Evolutionary conservation across 1,140 invertebrate species (phyloP).

Genomic region (Leptinotarsa defecta): DNA sequence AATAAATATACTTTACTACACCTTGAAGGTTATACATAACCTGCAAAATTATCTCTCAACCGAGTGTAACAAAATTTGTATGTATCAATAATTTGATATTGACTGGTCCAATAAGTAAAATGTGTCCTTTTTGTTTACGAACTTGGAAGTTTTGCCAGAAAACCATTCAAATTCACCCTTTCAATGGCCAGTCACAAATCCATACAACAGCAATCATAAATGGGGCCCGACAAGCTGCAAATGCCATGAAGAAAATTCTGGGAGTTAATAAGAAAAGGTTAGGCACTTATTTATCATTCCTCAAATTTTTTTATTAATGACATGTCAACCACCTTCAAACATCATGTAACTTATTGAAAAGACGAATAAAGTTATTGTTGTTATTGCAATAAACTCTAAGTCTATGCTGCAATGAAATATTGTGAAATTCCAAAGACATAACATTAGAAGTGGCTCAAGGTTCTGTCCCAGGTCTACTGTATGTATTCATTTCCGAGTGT

Average conservation of each 20-base stretch:
- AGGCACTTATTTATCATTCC: background rate
- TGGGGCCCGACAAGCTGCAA: slow-evolving; percentile 22
- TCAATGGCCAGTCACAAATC: slow-evolving; percentile 1
- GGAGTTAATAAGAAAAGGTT: slow-evolving; percentile 36
- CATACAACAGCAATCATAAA: slow-evolving; percentile 5
- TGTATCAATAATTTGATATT: no score
- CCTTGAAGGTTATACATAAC: no score
- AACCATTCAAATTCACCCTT: background rate
- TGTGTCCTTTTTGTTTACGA: background rate
- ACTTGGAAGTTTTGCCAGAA: background rate
- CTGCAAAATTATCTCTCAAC: no score
- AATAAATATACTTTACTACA: no score
- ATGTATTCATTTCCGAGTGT: no score
- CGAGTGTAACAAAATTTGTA: no score
- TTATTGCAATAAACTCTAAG: background rate
- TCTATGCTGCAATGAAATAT: no score
- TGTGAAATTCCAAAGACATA: no score
- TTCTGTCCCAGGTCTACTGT: no score
- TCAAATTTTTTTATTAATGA: background rate
- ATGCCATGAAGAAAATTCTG: slow-evolving; percentile 37
- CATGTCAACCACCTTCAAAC: background rate
- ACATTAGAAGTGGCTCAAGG: no score
- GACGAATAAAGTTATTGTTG: no score
- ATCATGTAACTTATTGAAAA: no score
- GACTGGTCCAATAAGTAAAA: background rate